Evolutionary conservation across 2,113 vertebrate species (phyloP).

Genomic region (Muscicapa adusta): DNA sequence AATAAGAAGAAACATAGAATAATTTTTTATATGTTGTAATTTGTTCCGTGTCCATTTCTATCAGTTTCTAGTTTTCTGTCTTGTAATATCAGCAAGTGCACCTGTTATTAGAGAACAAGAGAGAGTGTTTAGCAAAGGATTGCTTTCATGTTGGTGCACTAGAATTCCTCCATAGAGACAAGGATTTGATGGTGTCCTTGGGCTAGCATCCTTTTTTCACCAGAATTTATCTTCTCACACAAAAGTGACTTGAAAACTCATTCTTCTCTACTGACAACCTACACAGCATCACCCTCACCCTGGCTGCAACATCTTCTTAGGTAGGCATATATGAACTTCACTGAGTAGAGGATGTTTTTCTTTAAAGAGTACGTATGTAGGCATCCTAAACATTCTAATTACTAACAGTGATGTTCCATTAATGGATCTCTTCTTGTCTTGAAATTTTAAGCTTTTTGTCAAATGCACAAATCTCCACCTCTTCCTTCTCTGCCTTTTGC

Average conservation of each 20-base stretch:
- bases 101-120: neutral
- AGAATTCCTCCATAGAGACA: neutral
- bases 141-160: neutral
- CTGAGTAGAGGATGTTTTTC: neutral
- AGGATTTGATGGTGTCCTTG: neutral
- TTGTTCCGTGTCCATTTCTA: neutral
- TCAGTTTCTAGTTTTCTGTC: neutral
- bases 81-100: neutral
- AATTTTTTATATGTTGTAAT: neutral
- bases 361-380: neutral
- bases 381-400: neutral
- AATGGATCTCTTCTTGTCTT: neutral
- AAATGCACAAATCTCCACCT: neutral
- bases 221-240: fast-evolving
- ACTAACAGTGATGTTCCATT: neutral
- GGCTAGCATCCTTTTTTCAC: neutral
- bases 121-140: neutral
- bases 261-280: neutral
- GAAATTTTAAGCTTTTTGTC: neutral
- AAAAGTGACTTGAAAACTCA: neutral
- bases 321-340: neutral
- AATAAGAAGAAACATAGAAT: neutral
- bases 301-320: neutral
- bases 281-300: neutral
- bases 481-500: neutral